Evolutionary conservation across 2,797 vertebrate species (phyloP).

Genomic region (Microcaecilia unicolor): DNA sequence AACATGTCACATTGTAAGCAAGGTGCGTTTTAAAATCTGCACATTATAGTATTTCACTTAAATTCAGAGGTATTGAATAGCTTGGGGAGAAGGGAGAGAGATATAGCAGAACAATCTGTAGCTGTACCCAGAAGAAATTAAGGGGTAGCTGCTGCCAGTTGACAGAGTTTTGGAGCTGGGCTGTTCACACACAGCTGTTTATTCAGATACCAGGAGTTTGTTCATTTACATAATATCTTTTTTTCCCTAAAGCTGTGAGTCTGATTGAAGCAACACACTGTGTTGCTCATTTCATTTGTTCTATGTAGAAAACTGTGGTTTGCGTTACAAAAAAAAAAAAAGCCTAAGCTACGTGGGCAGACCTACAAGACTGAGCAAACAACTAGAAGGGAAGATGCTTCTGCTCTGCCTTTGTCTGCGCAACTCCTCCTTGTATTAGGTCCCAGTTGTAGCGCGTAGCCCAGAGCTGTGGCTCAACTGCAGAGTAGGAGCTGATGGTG

Average conservation of each 20-base stretch:
- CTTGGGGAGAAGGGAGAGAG: slow-evolving; percentile 1
- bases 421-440: slow-evolving; percentile 56
- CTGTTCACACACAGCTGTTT: slow-evolving; percentile 53
- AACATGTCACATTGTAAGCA: too few species aligned
- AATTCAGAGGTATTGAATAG: too few species aligned
- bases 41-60: too few species aligned
- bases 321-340: slow-evolving; percentile 50
- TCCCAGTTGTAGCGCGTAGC: slow-evolving; percentile 45
- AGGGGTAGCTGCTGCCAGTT: slow-evolving; percentile 54
- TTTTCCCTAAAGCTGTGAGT: slow-evolving; percentile 41
- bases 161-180: slow-evolving; percentile 63
- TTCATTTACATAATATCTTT: slow-evolving; percentile 68
- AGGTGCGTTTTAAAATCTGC: too few species aligned
- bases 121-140: slow-evolving; percentile 35
- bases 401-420: slow-evolving; percentile 73
- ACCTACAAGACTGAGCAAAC: slow-evolving; percentile 62
- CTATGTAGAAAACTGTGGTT: slow-evolving; percentile 55
- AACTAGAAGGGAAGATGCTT: slow-evolving; percentile 53
- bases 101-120: slow-evolving; percentile 13
- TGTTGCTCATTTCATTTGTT: slow-evolving; percentile 47
- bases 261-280: slow-evolving; percentile 47
- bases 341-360: slow-evolving; percentile 63
- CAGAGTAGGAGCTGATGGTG: slow-evolving; percentile 67
- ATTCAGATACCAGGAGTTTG: slow-evolving; percentile 46
- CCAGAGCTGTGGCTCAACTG: slow-evolving; percentile 58